Base-by-base conservation (phyloP, 2,797 vertebrate species). In the Amphiprion clarkii region DNA sequence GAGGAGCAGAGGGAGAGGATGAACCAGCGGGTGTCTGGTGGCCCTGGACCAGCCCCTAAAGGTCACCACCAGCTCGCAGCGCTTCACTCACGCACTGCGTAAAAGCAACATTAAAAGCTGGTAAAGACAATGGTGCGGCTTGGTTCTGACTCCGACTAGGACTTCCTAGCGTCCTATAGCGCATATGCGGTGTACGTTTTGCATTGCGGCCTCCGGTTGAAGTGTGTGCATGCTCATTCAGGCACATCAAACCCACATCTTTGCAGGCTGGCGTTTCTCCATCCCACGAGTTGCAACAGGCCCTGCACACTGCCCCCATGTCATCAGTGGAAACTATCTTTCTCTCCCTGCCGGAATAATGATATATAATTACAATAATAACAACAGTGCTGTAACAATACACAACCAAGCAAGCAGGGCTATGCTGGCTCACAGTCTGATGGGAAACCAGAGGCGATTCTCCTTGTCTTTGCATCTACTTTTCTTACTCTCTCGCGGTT, bases 321-420 rank as follows among this genome's bases (percentile, higher is more conserved):
- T 88, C 92, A 92, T 91, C 86, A 84, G 76, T 90, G 89, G 88
- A 94, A 94, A 92, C 87, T 84, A 88, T 90, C 91, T 87, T 81
- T 84, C 78, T 78, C 83, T 88, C 78, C 87, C 74, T 88, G 74
- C 88, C 59, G 67, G 88, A 93, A 94, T 94, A 93, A 94, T 94
- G 86, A 94, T 92, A 94, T 94, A 93, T 89, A 90, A 95, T 94
- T 94, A 92, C 89, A 93, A 94, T 71, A 93, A 93, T 88, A 95
- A 92, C 87, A 93, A 90, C 87, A 84, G 76, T 7, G 56, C 77
- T 78, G 75, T 79, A 81, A 83, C 85, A 84, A 83, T 71, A 78
- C 65, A 76, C 79, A 74, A 69, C 67, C 51, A 74, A 56, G 74
- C 40, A 31, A 10, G 74, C 40, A 31, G 10, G 46, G 75, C 71